A percentile compares a stretch with the other conserved stretches of the same genome.
Evolutionary conservation across 2,113 vertebrate genomes (phyloP).

Genomic region (Amblyornis subalaris): DNA sequence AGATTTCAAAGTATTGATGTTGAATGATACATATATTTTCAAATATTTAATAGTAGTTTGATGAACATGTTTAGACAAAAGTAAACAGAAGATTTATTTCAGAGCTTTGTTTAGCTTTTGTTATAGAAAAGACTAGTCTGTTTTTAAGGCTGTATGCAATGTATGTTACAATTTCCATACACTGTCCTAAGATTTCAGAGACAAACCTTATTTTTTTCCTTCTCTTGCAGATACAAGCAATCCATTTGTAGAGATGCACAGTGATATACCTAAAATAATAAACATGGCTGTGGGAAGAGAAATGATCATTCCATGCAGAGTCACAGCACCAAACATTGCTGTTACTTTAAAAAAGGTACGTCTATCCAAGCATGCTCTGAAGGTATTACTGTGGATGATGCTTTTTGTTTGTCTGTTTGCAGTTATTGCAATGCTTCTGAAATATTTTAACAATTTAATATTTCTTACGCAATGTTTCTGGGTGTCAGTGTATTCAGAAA

Average conservation of each 20-base stretch:
- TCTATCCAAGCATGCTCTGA: background rate
- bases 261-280: conserved; percentile 76
- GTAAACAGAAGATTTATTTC: background rate
- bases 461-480: background rate
- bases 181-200: background rate
- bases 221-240: conserved; percentile 79
- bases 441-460: background rate
- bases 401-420: background rate
- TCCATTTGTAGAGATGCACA: conserved; percentile 85
- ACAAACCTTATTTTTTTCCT: background rate
- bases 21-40: background rate
- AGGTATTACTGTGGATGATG: background rate
- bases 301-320: conserved; percentile 88
- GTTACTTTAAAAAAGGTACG: conserved; percentile 80
- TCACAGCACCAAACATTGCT: conserved; percentile 82
- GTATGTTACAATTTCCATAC: background rate
- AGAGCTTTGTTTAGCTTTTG: background rate
- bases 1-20: background rate
- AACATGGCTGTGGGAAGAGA: conserved; percentile 79
- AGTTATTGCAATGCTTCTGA: background rate
- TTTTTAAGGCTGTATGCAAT: background rate
- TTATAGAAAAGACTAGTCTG: background rate
- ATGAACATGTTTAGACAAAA: background rate
- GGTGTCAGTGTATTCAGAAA: background rate
- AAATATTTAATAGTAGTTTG: background rate